Base-by-base conservation (phyloP, 64 coral and sea anemone species). In the Montipora sp. region DNA sequence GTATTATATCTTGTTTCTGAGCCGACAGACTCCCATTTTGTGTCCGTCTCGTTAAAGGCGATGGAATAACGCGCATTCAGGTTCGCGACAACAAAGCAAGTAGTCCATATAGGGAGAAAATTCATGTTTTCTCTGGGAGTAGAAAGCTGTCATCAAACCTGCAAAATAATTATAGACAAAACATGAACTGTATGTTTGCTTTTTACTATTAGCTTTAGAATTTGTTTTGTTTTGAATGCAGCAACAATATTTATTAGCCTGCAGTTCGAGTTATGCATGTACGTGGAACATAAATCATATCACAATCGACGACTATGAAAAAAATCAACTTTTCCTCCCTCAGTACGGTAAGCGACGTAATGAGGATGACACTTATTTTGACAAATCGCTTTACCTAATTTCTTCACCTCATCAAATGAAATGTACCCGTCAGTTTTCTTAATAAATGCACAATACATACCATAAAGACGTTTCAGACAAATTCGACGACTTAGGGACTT, bases 1-100 rank as follows among this genome's bases (percentile, higher is more conserved):
- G 44, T 46, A 21, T 85, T 85, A 8, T 71, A 72, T 72, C 45
- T 85, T 43, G 9, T 27, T 44, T 71, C 65, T 11, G 45, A 61
- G 18, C 82, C 61, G 19, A 51, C n/a, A 12, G 60, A 12, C 2
- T 16, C 12, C 75, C 46, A 78, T 48, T 0, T 78, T 6, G 1
- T 5, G 55, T 83, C 80, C 12, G 58, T 85, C 10, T 85, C 45
- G 46, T 85, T 85, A 8, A 85, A 16, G 1, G 61, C n/a, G 44
- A 12, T 19, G 5, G 47, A 48, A 47, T 71, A 71, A 85, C 61
- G 44, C 3, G 6, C 16, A 21, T 51, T 85, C 9, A 48, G 71
- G 4, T 8, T 70, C 18, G 71, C 2, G 49, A 71, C 45, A 13
- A 85, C 7, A 16, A 85, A 46, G 19, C 24, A 85, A 23, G 66